These are phyloP conservation scores for Coturnix japonica DNA, from an alignment of 2,113 vertebrate genomes.

Conservation along the genomic window DNA sequence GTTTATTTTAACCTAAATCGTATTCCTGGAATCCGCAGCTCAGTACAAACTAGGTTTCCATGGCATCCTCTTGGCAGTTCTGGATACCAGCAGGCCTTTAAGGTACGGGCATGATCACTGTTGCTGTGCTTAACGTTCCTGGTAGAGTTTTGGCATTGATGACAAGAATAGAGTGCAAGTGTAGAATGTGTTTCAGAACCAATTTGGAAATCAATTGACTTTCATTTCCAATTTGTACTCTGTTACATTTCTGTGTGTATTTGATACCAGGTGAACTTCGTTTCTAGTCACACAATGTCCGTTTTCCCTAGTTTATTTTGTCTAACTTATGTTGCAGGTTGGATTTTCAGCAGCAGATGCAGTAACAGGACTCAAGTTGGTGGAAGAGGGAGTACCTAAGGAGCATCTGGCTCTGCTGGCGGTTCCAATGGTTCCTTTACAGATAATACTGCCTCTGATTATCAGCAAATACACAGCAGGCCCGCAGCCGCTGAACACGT, in stretches of 20 bases:
- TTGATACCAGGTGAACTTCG: not conserved
- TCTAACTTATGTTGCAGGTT: slow-evolving; percentile 78
- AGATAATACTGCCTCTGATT: slow-evolving; percentile 92
- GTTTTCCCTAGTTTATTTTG: not conserved
- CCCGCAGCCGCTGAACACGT: slow-evolving; percentile 90
- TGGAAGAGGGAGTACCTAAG: slow-evolving; percentile 97
- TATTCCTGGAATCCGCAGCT: not conserved
- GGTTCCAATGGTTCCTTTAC: slow-evolving; percentile 96
- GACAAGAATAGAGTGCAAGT: not conserved
- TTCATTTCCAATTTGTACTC: not conserved
- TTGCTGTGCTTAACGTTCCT: accelerated
- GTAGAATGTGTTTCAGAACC: not conserved
- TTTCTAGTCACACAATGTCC: not conserved
- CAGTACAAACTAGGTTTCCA: not conserved
- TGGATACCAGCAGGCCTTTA: not conserved
- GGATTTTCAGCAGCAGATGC: slow-evolving; percentile 97
- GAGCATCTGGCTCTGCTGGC: slow-evolving; percentile 94
- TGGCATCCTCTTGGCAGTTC: accelerated
- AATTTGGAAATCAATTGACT: not conserved
- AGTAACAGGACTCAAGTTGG: slow-evolving; percentile 94
- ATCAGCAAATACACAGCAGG: slow-evolving; percentile 99
- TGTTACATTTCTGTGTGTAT: not conserved
- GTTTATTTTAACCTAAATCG: not conserved
- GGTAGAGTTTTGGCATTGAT: not conserved
- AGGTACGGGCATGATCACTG: not conserved